A percentile compares a stretch with the other conserved stretches of the same genome.
Conservation (phyloP, 2,113 vertebrate genomes). For the Tachysurus fulvidraco region DNA sequence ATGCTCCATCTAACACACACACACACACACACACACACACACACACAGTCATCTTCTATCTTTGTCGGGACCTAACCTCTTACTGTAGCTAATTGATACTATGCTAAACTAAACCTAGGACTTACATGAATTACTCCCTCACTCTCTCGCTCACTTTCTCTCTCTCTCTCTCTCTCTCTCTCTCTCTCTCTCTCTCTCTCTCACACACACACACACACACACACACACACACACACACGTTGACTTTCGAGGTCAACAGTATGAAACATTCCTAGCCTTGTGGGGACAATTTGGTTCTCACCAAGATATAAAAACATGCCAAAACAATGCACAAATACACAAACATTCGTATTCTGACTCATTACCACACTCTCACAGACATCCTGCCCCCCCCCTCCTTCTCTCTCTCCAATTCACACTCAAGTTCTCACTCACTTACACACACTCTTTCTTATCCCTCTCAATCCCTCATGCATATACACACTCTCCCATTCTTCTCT, state of each 20-base stretch:
- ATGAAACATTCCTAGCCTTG: neutral
- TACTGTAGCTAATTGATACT: no score
- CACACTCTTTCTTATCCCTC: neutral
- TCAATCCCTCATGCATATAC: neutral
- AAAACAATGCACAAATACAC: neutral
- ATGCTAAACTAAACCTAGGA: no score
- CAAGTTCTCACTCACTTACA: neutral
- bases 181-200: no score
- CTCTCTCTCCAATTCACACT: neutral
- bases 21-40: no score
- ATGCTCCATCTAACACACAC: no score
- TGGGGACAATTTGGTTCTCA: neutral
- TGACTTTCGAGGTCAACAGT: neutral
- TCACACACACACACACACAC: no score
- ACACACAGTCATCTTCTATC: no score
- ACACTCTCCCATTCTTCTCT: neutral
- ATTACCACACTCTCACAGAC: conserved; percentile 11
- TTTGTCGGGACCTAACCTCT: no score
- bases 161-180: no score
- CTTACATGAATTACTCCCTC: no score
- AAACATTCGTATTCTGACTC: conserved; percentile 12
- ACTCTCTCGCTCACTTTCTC: no score
- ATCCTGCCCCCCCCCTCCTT: neutral
- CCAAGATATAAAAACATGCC: neutral
- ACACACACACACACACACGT: no score